Conservation (phyloP, 2,113 vertebrate species). For the Psilopogon haemacephalus region DNA sequence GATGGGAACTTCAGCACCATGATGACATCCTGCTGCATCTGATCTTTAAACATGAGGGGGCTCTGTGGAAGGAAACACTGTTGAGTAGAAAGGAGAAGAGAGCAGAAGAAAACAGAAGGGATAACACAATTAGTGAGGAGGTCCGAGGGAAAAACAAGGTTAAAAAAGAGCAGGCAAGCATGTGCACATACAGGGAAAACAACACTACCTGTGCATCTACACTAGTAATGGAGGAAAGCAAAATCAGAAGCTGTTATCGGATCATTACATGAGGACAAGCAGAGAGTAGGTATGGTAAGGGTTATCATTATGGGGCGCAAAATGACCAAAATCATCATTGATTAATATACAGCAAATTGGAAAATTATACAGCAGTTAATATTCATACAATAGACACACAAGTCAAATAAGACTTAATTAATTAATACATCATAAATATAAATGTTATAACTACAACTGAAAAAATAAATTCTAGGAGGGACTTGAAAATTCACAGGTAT, state of each 20-base stretch:
- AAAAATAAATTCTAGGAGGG: neutral
- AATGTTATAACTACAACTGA: neutral
- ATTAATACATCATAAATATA: neutral
- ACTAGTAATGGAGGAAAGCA: slow-evolving; percentile 14
- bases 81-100: slow-evolving; percentile 83
- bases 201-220: neutral
- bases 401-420: neutral
- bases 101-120: slow-evolving; percentile 79
- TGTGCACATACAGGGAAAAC: slow-evolving; percentile 69
- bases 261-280: slow-evolving; percentile 44
- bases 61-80: slow-evolving; percentile 99
- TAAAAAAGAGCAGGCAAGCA: slow-evolving; percentile 64
- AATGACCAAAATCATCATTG: neutral
- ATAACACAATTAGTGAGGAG: slow-evolving; percentile 82
- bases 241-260: slow-evolving; percentile 48
- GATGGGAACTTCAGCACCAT: slow-evolving; percentile 99
- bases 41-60: slow-evolving; percentile 99
- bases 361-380: neutral
- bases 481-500: neutral
- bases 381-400: neutral
- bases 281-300: slow-evolving; percentile 45
- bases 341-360: neutral
- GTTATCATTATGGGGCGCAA: neutral
- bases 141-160: slow-evolving; percentile 75
- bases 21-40: slow-evolving; percentile 99